A percentile compares a stretch with the other conserved stretches of the same genome.
phyloP scores from a whole-genome alignment of 1,140 invertebrate species.

The Ceratina australensis region DNA sequence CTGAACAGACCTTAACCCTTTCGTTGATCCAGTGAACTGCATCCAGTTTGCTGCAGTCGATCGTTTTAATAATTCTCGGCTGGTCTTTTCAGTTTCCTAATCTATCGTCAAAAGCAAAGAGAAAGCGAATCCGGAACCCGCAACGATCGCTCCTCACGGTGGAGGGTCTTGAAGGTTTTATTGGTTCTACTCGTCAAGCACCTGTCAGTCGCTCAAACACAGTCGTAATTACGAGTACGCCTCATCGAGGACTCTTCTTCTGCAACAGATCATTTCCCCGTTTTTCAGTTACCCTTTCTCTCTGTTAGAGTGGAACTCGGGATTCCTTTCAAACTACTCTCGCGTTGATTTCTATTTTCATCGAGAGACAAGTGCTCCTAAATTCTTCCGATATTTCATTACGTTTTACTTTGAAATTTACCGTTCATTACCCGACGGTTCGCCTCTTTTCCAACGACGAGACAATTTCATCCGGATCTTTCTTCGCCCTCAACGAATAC shows the following conservation, averaged over 20 bases:
- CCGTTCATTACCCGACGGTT: slow-evolving; percentile 32
- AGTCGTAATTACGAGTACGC: slow-evolving; percentile 53
- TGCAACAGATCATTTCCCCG: slow-evolving; percentile 40
- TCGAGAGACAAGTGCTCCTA: slow-evolving; percentile 28
- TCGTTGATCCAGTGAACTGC: background rate
- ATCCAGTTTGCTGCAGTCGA: background rate
- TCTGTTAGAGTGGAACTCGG: slow-evolving; percentile 9
- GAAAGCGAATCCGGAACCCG: background rate
- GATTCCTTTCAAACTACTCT: slow-evolving; percentile 28
- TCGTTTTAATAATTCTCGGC: slow-evolving; percentile 15
- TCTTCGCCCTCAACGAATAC: background rate
- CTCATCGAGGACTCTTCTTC: slow-evolving; percentile 42
- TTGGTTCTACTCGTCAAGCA: slow-evolving; percentile 46
- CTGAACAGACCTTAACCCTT: no score
- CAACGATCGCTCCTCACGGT: background rate
- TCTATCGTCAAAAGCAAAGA: no score
- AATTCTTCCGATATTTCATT: slow-evolving; percentile 47
- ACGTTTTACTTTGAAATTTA: slow-evolving; percentile 42
- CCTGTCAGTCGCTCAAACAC: slow-evolving; percentile 52
- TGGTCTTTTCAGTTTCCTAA: background rate
- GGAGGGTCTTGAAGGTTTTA: slow-evolving; percentile 36
- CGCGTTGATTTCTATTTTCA: slow-evolving; percentile 21
- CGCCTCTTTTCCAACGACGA: slow-evolving; percentile 15
- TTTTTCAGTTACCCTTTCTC: background rate
- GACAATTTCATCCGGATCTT: slow-evolving; percentile 14